Base-by-base conservation (phyloP, 2,113 vertebrate species). In the Platichthys stellatus region DNA sequence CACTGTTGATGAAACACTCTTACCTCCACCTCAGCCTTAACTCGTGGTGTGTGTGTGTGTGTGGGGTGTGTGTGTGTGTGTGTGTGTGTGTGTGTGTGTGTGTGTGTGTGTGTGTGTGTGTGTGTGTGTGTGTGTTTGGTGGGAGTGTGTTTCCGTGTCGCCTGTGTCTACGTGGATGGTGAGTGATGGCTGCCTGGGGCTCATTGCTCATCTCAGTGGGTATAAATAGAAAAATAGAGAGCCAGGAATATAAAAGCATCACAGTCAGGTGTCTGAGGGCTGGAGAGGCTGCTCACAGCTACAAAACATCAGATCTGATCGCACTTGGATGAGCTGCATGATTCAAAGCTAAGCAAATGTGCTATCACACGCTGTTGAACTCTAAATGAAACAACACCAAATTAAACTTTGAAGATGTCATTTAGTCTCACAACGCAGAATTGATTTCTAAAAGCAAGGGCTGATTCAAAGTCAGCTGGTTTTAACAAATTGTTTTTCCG, bases 151-250 rank as follows among this genome's bases (percentile, higher is more conserved):
- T 75, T 82, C 40, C 72, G 57, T 86, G 75, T 74, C 58, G 5
- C 74, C 65, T 82, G 63, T 75, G 73, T 77, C 62, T 87, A 11
- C 0, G n/a, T 63, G 54, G 69, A 43, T 82, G 64, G 82, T 66
- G 82, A 83, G 83, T 73, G 82, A 90, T 73, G 76, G 82, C 72
- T 85, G 82, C 88, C 89, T 68, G 87, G 67, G 86, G 85, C 87
- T 88, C 75, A 81, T 69, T 83, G 90, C 83, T 89, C 86, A 89
- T 83, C 87, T 88, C 89, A 86, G 83, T 85, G 81, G 86, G 87
- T 90, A 88, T 89, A 89, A 92, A 91, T 89, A 90, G 83, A 83
- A 86, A 90, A 85, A 88, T 62, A 81, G 78, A 87, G 75, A 87
- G 63, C 43, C 31, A 83, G 85, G 72, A 86, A 88, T 80, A 64